Evolutionary conservation across 2,797 vertebrate species (phyloP).

Genomic region (Onychomys arenicola): DNA sequence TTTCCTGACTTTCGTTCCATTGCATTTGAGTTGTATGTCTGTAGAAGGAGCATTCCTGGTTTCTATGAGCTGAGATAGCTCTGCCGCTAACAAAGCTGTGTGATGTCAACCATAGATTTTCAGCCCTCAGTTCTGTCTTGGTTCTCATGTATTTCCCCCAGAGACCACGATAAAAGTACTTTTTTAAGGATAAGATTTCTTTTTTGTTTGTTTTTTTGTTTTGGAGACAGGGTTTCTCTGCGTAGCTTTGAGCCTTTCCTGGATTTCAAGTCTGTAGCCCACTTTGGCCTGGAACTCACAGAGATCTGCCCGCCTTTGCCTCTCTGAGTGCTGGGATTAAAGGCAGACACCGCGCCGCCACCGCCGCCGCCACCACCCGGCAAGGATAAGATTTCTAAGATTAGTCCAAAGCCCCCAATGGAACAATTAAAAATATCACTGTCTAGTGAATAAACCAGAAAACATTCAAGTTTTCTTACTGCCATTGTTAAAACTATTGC

Average conservation of each 20-base stretch:
- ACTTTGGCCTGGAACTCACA: no score
- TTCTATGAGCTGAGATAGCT: not conserved
- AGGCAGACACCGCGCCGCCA: no score
- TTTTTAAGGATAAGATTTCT: conserved; percentile 9
- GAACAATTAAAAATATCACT: not conserved
- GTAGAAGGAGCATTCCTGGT: not conserved
- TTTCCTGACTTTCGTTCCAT: not conserved
- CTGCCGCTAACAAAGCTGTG: not conserved
- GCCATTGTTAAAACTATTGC: conserved; percentile 20
- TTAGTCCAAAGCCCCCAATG: not conserved
- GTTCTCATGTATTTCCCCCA: conserved; percentile 28
- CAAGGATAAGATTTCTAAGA: conserved; percentile 36
- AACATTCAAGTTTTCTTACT: conserved; percentile 47
- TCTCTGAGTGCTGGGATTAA: no score
- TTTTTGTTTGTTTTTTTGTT: no score
- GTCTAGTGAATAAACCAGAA: not conserved
- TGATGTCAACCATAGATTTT: not conserved
- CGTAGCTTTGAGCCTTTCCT: no score
- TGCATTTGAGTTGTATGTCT: conserved; percentile 26
- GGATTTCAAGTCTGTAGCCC: no score
- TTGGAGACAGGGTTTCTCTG: no score
- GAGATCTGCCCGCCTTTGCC: no score
- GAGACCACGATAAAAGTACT: conserved; percentile 8
- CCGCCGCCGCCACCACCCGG: no score
- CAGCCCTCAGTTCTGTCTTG: not conserved